Base-by-base conservation (phyloP, 2,888 invertebrate species). In the Leptopilina drosophilae region DNA sequence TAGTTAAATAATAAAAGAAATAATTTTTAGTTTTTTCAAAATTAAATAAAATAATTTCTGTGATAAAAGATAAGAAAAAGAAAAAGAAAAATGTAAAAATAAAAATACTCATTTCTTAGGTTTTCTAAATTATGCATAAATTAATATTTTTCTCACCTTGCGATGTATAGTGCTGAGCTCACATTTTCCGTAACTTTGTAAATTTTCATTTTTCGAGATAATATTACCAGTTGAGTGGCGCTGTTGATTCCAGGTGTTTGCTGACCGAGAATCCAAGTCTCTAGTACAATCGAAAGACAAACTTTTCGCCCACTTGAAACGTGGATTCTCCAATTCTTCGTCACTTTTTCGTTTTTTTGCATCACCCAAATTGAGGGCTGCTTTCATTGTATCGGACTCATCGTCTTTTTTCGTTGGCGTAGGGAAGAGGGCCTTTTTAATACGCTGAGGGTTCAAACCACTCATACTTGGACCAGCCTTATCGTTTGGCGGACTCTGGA, bases 361-460 rank as follows among this genome's bases (percentile, higher is more conserved):
- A 65, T 89, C 89, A 4, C 86, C 86, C 4, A 81, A 80, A 15
- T 82, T 82, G 12, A 11, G 2, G 2, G 65, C 20, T 12, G 64
- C 49, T 46, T 84, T 85, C 8, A 78, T 15, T 12, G 77, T 14
- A 1, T 66, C 59, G 7, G 56, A 53, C 8, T 84, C 80, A 15
- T 84, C 82, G 5, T 84, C 85, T 1, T 88, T 88, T 49, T 88
- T 88, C 46, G 88, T 87, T 0, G 95, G 95, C 0, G 95, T 95
- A 5, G 93, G 92, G 80, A 96, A 96, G 1, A 96, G 88, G 0
- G 94, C 94, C 7, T 96, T 92, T 86, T 95, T 96, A 0, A 95
- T 95, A 83, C 92, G 94, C 89, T 94, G 93, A 87, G 87, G 93
- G 88, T 84, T 93, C 42, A 80, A 76, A 3, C 77, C 78, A 62